Evolutionary conservation across 2,888 invertebrate species (phyloP), one percentile per base, ranked within the genome.

Genomic region (Trichacis sp.): DNA sequence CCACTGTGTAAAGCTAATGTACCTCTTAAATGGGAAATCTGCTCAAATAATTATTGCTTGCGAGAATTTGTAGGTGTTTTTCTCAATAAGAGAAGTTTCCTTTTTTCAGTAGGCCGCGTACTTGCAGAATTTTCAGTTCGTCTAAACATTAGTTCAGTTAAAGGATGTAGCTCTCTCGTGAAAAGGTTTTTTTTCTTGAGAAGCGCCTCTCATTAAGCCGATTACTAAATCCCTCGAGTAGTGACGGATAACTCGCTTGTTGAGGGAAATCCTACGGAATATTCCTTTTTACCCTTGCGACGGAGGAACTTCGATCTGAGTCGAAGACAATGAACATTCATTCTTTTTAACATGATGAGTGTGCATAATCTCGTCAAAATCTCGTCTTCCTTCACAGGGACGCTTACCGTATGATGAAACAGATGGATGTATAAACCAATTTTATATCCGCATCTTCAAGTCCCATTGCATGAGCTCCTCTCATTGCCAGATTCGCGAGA

Each of bases 401-500:
- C 11, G 20, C 9, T 4, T 17, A 12, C n/a, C 5, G 6, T 9
- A 12, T 5, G 14, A n/a, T n/a, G n/a, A n/a, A n/a, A n/a, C n/a
- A n/a, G n/a, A n/a, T n/a, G n/a, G n/a, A n/a, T n/a, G n/a, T n/a
- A n/a, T n/a, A n/a, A 50, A 45, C 43, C 50, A 57, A 2, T 3
- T 2, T 1, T 15, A 75, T 19, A 3, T 43, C 12, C 14, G 61
- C 49, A 4, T 15, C 15, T 0, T 45, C 6, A 1, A 73, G 36
- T 20, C 70, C 62, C 6, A 48, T n/a, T 0, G 68, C 58, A 1
- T 52, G 24, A 0, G 73, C n/a, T 1, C 74, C 74, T 2, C 74
- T 57, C 1, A 73, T 72, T 1, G 72, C 71, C 20, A 63, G 67
- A 15, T 73, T 73, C 17, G 71, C 71, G n/a, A n/a, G n/a, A n/a